A percentile compares a stretch with the other conserved stretches of the same genome.
Evolutionary conservation across 2,797 vertebrate genomes (phyloP).

Genomic region (Mus spretus): DNA sequence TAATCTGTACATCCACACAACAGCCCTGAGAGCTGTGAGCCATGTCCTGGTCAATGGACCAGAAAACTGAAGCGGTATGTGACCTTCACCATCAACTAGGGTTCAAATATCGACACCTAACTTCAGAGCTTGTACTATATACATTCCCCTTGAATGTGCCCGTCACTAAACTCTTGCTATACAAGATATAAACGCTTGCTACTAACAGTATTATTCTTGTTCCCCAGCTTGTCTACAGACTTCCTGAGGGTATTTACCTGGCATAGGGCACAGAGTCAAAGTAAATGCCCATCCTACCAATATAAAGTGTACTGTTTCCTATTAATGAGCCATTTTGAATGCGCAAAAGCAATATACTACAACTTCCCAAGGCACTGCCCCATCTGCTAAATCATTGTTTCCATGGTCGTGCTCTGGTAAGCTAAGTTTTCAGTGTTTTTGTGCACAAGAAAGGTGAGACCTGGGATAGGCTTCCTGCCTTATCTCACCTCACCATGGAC

Average conservation of each 20-base stretch:
- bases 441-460: neutral
- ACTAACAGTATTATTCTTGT: neutral
- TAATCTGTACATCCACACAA: neutral
- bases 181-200: neutral
- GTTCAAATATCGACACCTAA: neutral
- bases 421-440: neutral
- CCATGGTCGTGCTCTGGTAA: neutral
- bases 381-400: neutral
- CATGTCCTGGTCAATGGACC: neutral
- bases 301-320: neutral
- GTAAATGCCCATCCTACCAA: neutral
- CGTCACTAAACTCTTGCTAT: neutral
- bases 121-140: neutral
- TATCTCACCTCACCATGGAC: neutral
- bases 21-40: neutral
- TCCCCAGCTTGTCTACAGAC: neutral
- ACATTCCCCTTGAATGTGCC: neutral
- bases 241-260: neutral
- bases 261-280: neutral
- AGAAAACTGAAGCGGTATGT: neutral
- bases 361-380: neutral
- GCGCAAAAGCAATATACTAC: neutral
- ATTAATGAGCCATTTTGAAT: constrained; percentile 20
- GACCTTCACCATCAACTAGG: neutral
- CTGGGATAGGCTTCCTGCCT: neutral